Evolutionary conservation across 2,888 invertebrate genomes (phyloP).

Genomic region (Mesoligia furuncula): DNA sequence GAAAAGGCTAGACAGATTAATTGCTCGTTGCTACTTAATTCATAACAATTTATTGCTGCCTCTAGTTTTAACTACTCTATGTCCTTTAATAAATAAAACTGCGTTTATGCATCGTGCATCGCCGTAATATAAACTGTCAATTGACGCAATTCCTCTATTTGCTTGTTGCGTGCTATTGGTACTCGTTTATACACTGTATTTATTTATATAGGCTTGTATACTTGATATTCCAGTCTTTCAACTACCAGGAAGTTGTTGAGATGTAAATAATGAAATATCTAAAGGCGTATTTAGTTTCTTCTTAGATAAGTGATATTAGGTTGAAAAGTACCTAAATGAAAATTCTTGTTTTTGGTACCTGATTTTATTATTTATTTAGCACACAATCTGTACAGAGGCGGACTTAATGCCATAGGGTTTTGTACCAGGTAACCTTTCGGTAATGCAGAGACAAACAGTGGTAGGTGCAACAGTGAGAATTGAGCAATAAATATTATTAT

Average conservation of each 20-base stretch:
- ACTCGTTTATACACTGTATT: conserved; percentile 30
- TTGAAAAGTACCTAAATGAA: too few species aligned
- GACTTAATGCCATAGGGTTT: too few species aligned
- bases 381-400: too few species aligned
- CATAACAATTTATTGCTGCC: background rate
- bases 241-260: conserved; percentile 43
- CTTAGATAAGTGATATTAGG: conserved; percentile 31
- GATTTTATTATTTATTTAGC: background rate
- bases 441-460: too few species aligned
- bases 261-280: conserved; percentile 29
- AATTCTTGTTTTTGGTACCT: background rate
- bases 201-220: conserved; percentile 14
- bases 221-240: conserved; percentile 49
- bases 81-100: conserved; percentile 61
- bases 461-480: too few species aligned
- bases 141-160: conserved; percentile 69
- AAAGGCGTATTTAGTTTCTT: conserved; percentile 25
- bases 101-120: conserved; percentile 53
- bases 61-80: conserved; percentile 46
- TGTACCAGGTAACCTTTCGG: too few species aligned
- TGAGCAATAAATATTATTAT: too few species aligned
- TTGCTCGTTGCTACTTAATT: background rate
- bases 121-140: conserved; percentile 70
- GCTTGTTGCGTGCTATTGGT: conserved; percentile 46
- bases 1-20: background rate